A percentile compares a stretch with the other conserved stretches of the same genome.
Evolutionary conservation across 2,888 invertebrate genomes (phyloP).

Genomic region (Nowickia ferox): DNA sequence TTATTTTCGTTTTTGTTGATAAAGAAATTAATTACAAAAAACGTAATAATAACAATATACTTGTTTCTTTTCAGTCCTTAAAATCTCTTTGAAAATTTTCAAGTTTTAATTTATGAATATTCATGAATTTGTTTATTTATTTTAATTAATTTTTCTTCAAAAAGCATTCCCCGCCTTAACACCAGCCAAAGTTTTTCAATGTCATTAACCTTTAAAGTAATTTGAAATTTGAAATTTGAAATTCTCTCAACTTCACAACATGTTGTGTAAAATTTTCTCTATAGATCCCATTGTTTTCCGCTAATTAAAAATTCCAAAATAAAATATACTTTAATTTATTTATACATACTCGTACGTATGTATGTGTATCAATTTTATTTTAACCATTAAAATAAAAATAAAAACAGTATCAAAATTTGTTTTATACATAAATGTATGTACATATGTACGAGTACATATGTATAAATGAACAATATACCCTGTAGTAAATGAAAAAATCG

Average conservation of each 20-base stretch:
- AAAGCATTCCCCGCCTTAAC: background rate
- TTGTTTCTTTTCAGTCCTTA: constrained; percentile 1
- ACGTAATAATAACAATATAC: background rate
- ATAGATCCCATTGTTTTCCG: constrained; percentile 40
- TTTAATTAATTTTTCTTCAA: background rate
- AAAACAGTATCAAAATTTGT: background rate
- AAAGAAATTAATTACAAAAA: background rate
- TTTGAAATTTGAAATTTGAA: constrained; percentile 28
- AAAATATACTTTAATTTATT: constrained; percentile 12
- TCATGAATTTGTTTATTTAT: constrained; percentile 11
- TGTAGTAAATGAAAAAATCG: no score
- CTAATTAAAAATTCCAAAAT: constrained; percentile 40
- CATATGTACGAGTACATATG: no score
- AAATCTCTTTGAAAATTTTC: constrained; percentile 22
- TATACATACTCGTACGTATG: constrained; percentile 3
- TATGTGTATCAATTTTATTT: background rate
- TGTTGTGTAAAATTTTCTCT: constrained; percentile 1
- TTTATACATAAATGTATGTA: no score
- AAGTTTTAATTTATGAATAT: constrained; percentile 17
- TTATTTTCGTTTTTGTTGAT: background rate
- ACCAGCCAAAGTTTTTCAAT: background rate
- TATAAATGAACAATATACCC: no score
- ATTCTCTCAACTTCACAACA: constrained; percentile 19
- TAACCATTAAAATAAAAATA: background rate
- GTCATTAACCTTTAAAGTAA: constrained; percentile 30